Conservation (phyloP, 1,140 invertebrate species). For the Drosophila ogumai region DNA sequence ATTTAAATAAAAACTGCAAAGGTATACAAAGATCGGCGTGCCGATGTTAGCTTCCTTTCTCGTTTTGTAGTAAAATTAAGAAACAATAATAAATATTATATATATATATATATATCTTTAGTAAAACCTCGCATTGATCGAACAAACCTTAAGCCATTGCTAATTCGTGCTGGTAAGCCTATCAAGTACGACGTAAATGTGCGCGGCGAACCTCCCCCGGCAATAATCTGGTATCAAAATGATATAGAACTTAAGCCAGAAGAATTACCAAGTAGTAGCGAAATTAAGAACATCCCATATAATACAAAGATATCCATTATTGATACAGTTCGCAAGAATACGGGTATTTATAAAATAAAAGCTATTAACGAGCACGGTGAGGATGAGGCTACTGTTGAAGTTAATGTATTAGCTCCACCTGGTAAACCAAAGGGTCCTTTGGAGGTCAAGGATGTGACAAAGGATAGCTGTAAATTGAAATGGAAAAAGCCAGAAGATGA, state of each 20-base stretch:
- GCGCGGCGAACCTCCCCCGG: slow-evolving; percentile 96
- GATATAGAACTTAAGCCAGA: slow-evolving; percentile 86
- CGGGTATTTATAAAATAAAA: slow-evolving; percentile 95
- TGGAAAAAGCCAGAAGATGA: slow-evolving; percentile 99
- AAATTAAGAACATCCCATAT: slow-evolving; percentile 95
- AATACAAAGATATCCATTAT: slow-evolving; percentile 96
- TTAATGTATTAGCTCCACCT: slow-evolving; percentile 94
- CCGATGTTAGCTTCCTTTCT: no score
- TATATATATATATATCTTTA: slow-evolving; percentile 21
- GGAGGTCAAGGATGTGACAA: slow-evolving; percentile 96
- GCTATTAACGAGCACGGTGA: slow-evolving; percentile 96
- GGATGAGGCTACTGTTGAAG: slow-evolving; percentile 97
- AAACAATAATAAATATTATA: neutral
- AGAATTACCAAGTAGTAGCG: slow-evolving; percentile 88
- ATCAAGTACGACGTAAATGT: slow-evolving; percentile 97
- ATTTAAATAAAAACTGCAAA: no score
- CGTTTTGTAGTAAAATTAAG: neutral
- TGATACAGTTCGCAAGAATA: slow-evolving; percentile 93
- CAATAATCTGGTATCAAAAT: slow-evolving; percentile 91
- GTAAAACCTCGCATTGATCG: slow-evolving; percentile 98
- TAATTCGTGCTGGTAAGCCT: slow-evolving; percentile 95
- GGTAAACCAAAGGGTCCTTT: slow-evolving; percentile 95
- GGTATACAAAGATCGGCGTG: no score
- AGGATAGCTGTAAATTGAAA: slow-evolving; percentile 93
- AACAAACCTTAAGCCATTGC: slow-evolving; percentile 96